Evolutionary conservation across 92 coral and sea anemone species (phyloP), one percentile per base, ranked within the genome.

Genomic region (Porites divaricata): DNA sequence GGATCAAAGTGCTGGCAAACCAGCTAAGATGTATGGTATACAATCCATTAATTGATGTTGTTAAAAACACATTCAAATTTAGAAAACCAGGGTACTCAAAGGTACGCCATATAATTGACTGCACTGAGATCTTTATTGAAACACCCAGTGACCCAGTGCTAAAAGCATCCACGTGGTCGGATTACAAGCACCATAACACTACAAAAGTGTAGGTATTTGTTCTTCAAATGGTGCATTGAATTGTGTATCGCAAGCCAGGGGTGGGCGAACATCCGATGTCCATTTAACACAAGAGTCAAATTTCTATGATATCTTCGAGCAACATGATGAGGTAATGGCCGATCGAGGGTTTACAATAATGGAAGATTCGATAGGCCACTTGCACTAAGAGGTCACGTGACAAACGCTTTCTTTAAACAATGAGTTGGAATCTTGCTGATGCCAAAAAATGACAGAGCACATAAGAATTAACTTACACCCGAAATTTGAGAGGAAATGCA

Each of bases 161-260:
- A 79, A 70, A 83, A 86, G 24, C 64, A 78, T 58, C 62, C 65
- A 63, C 88, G 76, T 23, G 84, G 87, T 15, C 79, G 86, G 5
- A 87, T 75, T 85, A 89, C 63, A 85, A 89, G 67, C 93, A 89
- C 15, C 93, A 80, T 35, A 66, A 75, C 23, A 89, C 93, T 23
- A 75, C 78, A 19, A 85, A 84, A 17, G 20, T 89, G 8, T 28
- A 85, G 15, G 87, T 89, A 16, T 85, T 90, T 59, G 66, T 89
- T 4, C 87, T 63, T 87, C 93, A 6, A 80, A 80, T 86, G 93
- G 87, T 48, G 74, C 89, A 1, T 89, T 85, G 28, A 89, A 85
- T 57, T 89, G 85, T 57, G 45, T 89, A 16, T 83, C 91, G 2
- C 19, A n/a, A n/a, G n/a, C n/a, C n/a, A n/a, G n/a, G n/a, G n/a